Conservation (phyloP, 1,140 invertebrate genomes). For the Ceratitis capitata region DNA sequence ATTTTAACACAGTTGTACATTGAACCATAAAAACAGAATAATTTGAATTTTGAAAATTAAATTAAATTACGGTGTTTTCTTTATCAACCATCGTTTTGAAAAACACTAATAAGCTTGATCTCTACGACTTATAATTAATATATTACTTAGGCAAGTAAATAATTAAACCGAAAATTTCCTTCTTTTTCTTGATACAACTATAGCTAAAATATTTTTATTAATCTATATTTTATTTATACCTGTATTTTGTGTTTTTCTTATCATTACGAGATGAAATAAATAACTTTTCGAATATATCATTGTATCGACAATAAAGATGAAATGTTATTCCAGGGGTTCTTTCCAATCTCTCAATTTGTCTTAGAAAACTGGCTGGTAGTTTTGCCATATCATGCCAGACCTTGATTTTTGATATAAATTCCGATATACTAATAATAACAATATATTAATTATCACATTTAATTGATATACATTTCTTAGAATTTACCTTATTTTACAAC, state of each 20-base stretch:
- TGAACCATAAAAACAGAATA: too few species aligned
- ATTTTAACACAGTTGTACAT: too few species aligned
- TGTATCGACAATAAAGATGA: slow-evolving; percentile 93
- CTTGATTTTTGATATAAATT: slow-evolving; percentile 96
- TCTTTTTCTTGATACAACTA: too few species aligned
- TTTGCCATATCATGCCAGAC: slow-evolving; percentile 96
- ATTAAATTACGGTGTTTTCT: too few species aligned
- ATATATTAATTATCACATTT: background rate
- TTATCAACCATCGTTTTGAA: too few species aligned
- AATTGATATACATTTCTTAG: background rate
- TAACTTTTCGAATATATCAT: slow-evolving; percentile 86
- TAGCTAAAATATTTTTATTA: background rate
- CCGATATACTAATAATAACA: slow-evolving; percentile 76
- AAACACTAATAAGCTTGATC: too few species aligned
- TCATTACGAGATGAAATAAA: slow-evolving; percentile 74
- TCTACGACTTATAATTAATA: too few species aligned
- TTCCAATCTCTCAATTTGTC: slow-evolving; percentile 87
- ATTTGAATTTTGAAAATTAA: too few species aligned
- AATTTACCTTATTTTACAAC: slow-evolving; percentile 85
- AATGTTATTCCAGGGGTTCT: slow-evolving; percentile 95
- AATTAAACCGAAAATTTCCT: too few species aligned
- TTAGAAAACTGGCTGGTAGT: slow-evolving; percentile 83
- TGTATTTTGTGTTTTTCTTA: slow-evolving; percentile 78
- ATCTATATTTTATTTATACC: slow-evolving; percentile 57
- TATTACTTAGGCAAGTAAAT: too few species aligned